phyloP scores from a whole-genome alignment of 2,113 vertebrate genomes.

The Gallinago paraguaiae region DNA sequence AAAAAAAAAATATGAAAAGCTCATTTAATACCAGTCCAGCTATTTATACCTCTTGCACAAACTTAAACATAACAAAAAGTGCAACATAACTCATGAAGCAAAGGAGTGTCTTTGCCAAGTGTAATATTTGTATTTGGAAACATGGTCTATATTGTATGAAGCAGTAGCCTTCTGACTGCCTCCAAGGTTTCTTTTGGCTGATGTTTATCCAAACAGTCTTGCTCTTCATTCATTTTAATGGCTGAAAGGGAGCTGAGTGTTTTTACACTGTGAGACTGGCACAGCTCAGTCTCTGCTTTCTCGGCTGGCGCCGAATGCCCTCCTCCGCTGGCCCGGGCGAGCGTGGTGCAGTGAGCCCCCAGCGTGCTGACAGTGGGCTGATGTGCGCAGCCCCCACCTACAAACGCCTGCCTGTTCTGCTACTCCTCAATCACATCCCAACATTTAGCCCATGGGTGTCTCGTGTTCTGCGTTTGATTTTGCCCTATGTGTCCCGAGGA shows the following conservation, averaged over 20 bases:
- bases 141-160: slow-evolving; percentile 70
- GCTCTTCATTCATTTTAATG: slow-evolving; percentile 72
- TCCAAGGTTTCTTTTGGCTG: slow-evolving; percentile 76
- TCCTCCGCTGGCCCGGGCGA: background rate
- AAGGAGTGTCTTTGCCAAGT: slow-evolving; percentile 71
- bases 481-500: background rate
- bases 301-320: background rate
- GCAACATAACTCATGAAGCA: slow-evolving; percentile 70
- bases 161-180: slow-evolving; percentile 70
- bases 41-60: slow-evolving; percentile 69
- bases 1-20: slow-evolving; percentile 35
- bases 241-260: slow-evolving; percentile 63
- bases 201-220: slow-evolving; percentile 68
- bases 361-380: background rate
- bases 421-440: background rate
- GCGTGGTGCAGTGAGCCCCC: background rate
- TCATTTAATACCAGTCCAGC: slow-evolving; percentile 56
- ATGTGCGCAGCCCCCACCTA: background rate
- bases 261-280: slow-evolving; percentile 38
- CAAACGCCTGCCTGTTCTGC: slow-evolving; percentile 28
- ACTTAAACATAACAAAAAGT: slow-evolving; percentile 71
- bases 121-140: slow-evolving; percentile 82
- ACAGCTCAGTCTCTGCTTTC: background rate
- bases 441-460: background rate
- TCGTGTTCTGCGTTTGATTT: background rate